A percentile compares a stretch with the other conserved stretches of the same genome.
These are phyloP conservation scores for Carapus acus DNA, from an alignment of 2,797 vertebrate genomes.

Conservation along the genomic window DNA sequence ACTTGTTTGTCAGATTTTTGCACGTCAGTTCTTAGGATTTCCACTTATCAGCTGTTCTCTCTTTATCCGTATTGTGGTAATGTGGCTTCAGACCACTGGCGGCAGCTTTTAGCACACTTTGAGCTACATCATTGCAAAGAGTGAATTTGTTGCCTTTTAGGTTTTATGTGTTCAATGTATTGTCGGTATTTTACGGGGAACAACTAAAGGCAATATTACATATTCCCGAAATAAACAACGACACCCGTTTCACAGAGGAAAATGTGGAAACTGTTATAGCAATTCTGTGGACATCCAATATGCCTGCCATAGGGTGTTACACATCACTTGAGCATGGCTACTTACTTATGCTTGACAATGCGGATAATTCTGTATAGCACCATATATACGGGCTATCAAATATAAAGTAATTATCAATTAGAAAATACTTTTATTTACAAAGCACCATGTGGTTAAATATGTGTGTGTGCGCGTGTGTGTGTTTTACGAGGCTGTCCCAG, in stretches of 20 bases:
- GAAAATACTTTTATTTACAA: constrained; percentile 55
- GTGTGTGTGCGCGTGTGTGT: constrained; percentile 11
- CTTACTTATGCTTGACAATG: constrained; percentile 18
- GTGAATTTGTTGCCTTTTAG: no score
- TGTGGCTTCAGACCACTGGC: no score
- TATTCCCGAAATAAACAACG: no score
- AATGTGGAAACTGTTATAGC: no score
- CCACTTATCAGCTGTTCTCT: no score
- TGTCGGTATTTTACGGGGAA: background rate
- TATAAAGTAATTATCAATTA: constrained; percentile 31
- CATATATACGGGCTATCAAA: constrained; percentile 36
- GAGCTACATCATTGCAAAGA: no score
- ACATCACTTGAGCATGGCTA: constrained; percentile 39
- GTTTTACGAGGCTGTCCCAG: constrained; percentile 4
- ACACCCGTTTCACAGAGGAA: no score
- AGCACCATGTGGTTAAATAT: constrained; percentile 26
- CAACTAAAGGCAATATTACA: background rate
- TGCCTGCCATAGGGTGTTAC: constrained; percentile 25
- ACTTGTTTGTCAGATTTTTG: no score
- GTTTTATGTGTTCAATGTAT: no score
- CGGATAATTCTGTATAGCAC: constrained; percentile 43
- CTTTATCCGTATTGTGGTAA: no score
- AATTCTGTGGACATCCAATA: constrained; percentile 1
- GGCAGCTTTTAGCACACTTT: no score
- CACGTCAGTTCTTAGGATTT: no score